A percentile compares a stretch with the other conserved stretches of the same genome.
Conservation (phyloP, 2,113 vertebrate species). For the Promerops cafer region DNA sequence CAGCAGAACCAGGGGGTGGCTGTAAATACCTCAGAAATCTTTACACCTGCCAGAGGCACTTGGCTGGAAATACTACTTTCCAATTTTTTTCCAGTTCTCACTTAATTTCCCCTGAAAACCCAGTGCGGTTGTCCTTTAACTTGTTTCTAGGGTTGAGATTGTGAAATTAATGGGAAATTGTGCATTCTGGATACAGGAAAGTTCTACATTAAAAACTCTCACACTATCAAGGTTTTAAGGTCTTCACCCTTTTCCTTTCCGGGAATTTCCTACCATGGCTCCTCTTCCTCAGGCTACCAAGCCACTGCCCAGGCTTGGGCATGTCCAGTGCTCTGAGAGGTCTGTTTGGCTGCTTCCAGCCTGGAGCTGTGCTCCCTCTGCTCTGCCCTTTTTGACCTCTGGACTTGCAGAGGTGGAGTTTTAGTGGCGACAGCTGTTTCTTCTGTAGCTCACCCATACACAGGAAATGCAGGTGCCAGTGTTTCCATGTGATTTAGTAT, state of each 20-base stretch:
- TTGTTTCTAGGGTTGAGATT: background rate
- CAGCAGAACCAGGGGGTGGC: background rate
- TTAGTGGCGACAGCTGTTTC: background rate
- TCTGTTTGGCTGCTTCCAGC: background rate
- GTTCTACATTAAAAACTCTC: background rate
- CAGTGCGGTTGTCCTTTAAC: background rate
- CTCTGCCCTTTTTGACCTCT: background rate
- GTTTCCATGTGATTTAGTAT: background rate
- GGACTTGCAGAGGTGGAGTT: background rate
- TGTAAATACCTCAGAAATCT: background rate
- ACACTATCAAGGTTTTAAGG: background rate
- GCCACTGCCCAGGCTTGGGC: background rate
- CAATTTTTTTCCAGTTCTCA: background rate
- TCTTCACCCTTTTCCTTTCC: background rate
- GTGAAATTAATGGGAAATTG: background rate
- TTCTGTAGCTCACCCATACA: background rate
- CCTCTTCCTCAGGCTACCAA: background rate
- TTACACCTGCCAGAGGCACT: background rate
- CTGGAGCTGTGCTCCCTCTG: background rate
- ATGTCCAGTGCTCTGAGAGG: background rate
- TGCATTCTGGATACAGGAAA: background rate
- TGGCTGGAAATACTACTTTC: background rate
- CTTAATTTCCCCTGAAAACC: background rate
- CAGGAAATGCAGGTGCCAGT: background rate
- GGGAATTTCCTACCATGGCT: background rate